Conservation (phyloP, 2,888 invertebrate species). For the Latrodectus elegans region DNA sequence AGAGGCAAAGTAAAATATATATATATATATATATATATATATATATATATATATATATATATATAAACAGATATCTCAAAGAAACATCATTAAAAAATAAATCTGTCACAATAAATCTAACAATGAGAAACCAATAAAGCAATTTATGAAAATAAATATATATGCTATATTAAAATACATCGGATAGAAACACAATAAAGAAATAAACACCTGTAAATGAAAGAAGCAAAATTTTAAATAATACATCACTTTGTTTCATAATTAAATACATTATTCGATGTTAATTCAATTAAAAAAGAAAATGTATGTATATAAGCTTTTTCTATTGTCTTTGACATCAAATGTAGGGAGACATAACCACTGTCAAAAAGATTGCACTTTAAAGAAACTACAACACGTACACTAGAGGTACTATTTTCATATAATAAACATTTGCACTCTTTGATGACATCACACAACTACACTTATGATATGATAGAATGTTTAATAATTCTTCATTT, state of each 20-base stretch:
- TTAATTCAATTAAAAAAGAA: too few relatives aligned
- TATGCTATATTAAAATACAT: not conserved
- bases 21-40: not conserved
- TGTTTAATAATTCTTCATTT: slow-evolving; percentile 12
- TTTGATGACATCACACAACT: slow-evolving; percentile 45
- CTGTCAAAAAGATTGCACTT: slow-evolving; percentile 28
- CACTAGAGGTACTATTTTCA: slow-evolving; percentile 22
- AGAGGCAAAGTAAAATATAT: slow-evolving; percentile 1
- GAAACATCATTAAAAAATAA: slow-evolving; percentile 4
- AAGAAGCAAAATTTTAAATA: not conserved
- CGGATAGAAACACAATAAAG: not conserved
- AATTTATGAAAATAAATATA: not conserved
- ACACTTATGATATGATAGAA: slow-evolving; percentile 55
- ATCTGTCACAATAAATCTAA: not conserved
- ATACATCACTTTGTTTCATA: not conserved
- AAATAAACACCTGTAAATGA: not conserved
- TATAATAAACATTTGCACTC: slow-evolving; percentile 24
- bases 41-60: not conserved
- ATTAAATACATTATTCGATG: not conserved
- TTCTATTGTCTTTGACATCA: not conserved
- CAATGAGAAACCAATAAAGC: too few relatives aligned
- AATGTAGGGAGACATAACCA: not conserved
- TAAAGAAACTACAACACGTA: slow-evolving; percentile 39
- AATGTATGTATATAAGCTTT: too few relatives aligned
- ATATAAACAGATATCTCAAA: not conserved